Base-by-base conservation (phyloP, 2,113 vertebrate genomes). In the Greenwoodochromis staneri region DNA sequence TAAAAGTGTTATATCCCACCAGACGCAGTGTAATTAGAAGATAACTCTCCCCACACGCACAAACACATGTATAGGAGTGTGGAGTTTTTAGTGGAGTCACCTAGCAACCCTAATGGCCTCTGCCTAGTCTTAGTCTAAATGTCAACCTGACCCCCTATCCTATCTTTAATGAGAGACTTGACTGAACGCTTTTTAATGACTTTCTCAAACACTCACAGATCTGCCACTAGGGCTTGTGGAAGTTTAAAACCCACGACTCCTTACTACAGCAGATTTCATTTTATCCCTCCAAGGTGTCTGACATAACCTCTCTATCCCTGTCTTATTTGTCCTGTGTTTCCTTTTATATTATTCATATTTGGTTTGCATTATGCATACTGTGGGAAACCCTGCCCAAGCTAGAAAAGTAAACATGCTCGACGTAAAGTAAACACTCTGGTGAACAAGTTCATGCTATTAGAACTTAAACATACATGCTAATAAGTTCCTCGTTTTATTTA, bases 111-210 rank as follows among this genome's bases (percentile, higher is more conserved):
- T 86, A 81, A 93, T 91, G 85, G 81, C 83, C 89, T 69, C 85
- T 81, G 90, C 84, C 66, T 38, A 84, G 89, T 63, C 81, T 66
- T 66, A 85, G 88, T 89, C 85, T 89, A 94, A 96, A 96, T 95
- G 95, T 95, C 95, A 95, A 87, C 85, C 86, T 90, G 81, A 85
- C 85, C 86, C 83, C 81, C 36, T 16, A 3, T 71, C 88, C 82
- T 16, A 19, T 61, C 27, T 21, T 81, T 93, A 94, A 96, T 96
- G 95, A 96, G 89, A 94, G 93, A 88, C 91, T 80, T 90, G 94
- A 95, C 87, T 88, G 95, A 96, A 83, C 51, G 1, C 85, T 95
- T 91, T 95, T 94, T 95, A 95, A 96, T 88, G 86, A 94, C 95
- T 86, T 94, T 89, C 87, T 90, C 93, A 93, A 95, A 94, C 91